Conservation (phyloP, 2,888 invertebrate species). For the Agelastica alni region DNA sequence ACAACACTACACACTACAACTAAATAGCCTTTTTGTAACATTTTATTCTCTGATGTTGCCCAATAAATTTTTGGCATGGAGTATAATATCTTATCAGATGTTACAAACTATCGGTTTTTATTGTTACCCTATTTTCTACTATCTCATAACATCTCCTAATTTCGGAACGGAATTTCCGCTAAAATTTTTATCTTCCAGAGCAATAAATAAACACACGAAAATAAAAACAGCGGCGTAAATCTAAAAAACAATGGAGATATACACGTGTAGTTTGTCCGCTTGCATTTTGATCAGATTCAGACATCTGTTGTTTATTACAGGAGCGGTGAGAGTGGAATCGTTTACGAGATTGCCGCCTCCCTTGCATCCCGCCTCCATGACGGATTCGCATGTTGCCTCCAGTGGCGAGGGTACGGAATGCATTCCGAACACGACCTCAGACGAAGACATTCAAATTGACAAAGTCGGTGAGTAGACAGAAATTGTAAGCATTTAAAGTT, state of each 20-base stretch:
- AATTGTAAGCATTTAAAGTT: too few species aligned
- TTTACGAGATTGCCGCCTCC: conserved; percentile 57
- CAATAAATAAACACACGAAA: conserved; percentile 3
- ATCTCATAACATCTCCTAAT: background rate
- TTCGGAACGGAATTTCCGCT: background rate
- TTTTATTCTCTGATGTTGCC: too few species aligned
- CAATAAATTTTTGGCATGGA: too few species aligned
- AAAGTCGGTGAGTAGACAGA: conserved; percentile 32
- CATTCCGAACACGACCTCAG: conserved; percentile 49
- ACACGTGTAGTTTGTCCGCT: conserved; percentile 8
- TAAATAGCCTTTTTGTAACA: too few species aligned
- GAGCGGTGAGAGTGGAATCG: conserved; percentile 58
- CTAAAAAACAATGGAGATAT: conserved; percentile 15
- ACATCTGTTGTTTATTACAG: conserved; percentile 45
- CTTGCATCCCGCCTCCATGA: conserved; percentile 53
- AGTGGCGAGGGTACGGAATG: conserved; percentile 50
- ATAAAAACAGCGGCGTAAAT: conserved; percentile 15
- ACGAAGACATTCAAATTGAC: conserved; percentile 44
- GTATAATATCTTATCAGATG: too few species aligned
- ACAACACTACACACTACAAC: too few species aligned
- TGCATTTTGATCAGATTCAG: conserved; percentile 7
- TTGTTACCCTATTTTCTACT: background rate
- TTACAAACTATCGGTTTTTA: background rate
- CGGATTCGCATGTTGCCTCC: conserved; percentile 47
- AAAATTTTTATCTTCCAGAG: conserved; percentile 1